Percentiles rank a stretch among this genome's conserved stretches.
These are phyloP conservation scores for Leiothrix lutea DNA, from an alignment of 2,113 vertebrate genomes.

Conservation along the genomic window DNA sequence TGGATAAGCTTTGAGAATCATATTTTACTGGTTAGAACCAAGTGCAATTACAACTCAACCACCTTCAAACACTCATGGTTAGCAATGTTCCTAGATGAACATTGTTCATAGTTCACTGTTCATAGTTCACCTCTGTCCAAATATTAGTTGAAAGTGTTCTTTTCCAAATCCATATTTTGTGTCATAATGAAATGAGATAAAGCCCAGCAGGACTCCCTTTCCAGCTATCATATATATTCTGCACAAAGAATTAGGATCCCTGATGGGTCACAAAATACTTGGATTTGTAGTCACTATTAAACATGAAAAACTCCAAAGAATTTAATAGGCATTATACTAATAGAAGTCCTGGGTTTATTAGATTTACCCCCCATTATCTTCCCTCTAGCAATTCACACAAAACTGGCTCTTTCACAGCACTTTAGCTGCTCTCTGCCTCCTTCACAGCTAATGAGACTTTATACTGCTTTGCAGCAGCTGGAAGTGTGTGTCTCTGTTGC, in stretches of 20 bases:
- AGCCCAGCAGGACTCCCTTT: not conserved
- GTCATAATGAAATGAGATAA: not conserved
- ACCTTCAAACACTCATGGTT: not conserved
- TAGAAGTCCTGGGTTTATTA: not conserved
- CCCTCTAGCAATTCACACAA: not conserved
- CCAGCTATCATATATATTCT: not conserved
- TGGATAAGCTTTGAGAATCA: not conserved
- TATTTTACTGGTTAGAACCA: not conserved
- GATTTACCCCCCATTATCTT: not conserved
- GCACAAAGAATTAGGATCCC: not conserved
- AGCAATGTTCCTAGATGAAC: not conserved
- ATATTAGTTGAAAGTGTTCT: not conserved
- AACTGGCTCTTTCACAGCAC: not conserved
- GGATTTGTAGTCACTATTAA: not conserved
- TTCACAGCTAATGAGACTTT: not conserved
- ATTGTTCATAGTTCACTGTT: not conserved
- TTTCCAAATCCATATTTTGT: not conserved
- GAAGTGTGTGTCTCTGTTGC: not conserved
- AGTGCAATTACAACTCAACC: not conserved
- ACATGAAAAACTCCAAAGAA: not conserved
- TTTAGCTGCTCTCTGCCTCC: not conserved
- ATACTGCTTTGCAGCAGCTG: not conserved
- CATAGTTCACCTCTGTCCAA: not conserved
- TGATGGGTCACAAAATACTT: not conserved
- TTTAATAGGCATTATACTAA: not conserved